Percentiles rank a stretch among this genome's conserved stretches.
These are phyloP conservation scores for Drosophila helvetica DNA, from an alignment of 2,888 invertebrate species.

Conservation along the genomic window DNA sequence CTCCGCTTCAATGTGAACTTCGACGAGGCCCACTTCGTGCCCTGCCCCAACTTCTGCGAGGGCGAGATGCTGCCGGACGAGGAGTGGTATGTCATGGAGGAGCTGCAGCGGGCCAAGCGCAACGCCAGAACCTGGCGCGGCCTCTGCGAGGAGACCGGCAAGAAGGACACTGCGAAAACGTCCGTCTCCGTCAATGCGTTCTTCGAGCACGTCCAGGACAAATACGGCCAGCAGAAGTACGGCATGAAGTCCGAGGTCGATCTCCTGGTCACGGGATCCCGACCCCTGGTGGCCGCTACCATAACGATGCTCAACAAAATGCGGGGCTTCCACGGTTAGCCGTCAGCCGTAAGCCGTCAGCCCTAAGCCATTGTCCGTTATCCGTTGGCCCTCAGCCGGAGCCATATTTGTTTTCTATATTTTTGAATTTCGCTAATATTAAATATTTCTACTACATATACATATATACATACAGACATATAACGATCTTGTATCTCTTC, in stretches of 20 bases:
- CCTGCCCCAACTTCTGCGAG: constrained; percentile 58
- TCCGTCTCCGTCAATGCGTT: constrained; percentile 55
- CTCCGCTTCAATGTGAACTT: constrained; percentile 57
- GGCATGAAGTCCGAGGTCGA: constrained; percentile 66
- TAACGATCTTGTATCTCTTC: too few species aligned
- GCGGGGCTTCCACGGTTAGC: constrained; percentile 29
- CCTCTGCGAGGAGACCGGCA: constrained; percentile 65
- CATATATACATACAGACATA: too few species aligned
- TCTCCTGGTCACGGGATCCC: constrained; percentile 63
- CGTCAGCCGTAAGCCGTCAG: too few species aligned
- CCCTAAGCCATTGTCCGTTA: too few species aligned
- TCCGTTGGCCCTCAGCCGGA: too few species aligned
- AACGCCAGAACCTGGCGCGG: constrained; percentile 66
- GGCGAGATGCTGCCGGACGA: constrained; percentile 47
- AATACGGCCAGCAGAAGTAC: constrained; percentile 62
- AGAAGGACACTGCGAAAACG: constrained; percentile 59
- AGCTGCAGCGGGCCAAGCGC: constrained; percentile 64
- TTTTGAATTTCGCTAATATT: too few species aligned
- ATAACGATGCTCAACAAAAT: constrained; percentile 43
- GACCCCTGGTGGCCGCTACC: constrained; percentile 66
- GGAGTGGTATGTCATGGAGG: constrained; percentile 68
- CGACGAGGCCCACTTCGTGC: constrained; percentile 69
- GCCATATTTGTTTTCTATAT: too few species aligned
- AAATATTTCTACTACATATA: too few species aligned
- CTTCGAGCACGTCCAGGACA: constrained; percentile 59